Base-by-base conservation (phyloP, 2,797 vertebrate genomes). In the Squalus acanthias region DNA sequence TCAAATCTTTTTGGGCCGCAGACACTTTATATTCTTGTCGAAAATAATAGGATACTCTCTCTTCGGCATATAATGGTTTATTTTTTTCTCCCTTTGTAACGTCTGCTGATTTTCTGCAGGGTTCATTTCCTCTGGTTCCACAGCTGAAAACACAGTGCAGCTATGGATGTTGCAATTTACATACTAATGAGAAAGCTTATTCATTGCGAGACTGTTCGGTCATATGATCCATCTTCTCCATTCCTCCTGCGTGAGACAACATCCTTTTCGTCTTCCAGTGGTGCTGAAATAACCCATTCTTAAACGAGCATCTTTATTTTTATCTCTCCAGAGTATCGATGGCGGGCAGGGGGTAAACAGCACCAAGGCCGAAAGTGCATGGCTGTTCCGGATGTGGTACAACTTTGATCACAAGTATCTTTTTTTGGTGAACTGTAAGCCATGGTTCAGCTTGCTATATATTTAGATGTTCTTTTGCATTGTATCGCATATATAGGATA, bases 391-490 rank as follows among this genome's bases (percentile, higher is more conserved):
- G 96, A 97, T 98, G 92, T 98, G 98, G 98, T 98, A 98, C 72
- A 97, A 97, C 93, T 98, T 98, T 97, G 98, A 98, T 96, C 98
- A 98, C 96, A 98, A 97, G 98, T 98, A 98, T 98, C 98, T 98
- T 98, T 98, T 97, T 95, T 60, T 24, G 50, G 5, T 57, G 53
- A 95, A 95, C 26, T 60, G 94, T 76, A 95, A 95, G 70, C 76
- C 53, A 57, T 76, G 50, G 6, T 1, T 76, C 94, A 57, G 53
- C 17, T 33, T 53, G 65, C n/a, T 39, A 24, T 46, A 26, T 24
- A 46, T 10, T 69, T 67, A 0, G 63, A 46, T 57, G 15, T 3
- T 57, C 69, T n/a, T 72, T 57, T 60, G 50, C 50, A 74, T 17
- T 4, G 70, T 15, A 20, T 60, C 50, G 46, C 7, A 67, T 29